Percentiles rank a stretch among this genome's conserved stretches.
Conservation (phyloP, 2,797 vertebrate species). For the Diplodus sargus region DNA sequence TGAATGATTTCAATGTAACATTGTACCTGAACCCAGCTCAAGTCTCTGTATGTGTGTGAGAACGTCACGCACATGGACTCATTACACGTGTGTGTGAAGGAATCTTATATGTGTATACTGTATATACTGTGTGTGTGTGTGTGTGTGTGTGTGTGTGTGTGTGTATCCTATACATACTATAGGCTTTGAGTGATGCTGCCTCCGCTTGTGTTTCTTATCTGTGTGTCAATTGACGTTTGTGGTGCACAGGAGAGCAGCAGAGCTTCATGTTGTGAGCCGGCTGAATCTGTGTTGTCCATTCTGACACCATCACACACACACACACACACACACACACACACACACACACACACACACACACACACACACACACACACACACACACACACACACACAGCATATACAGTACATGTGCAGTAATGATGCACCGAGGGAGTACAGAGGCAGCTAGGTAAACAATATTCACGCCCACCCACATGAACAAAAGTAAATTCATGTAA, state of each 20-base stretch:
- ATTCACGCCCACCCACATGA: conserved; percentile 58
- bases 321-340: neutral
- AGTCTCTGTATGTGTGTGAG: neutral
- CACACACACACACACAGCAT: neutral
- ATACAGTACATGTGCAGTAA: conserved; percentile 50
- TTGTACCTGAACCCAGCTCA: neutral
- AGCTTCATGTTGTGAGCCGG: conserved; percentile 26
- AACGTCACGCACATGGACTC: neutral
- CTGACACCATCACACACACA: neutral
- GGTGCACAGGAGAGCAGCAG: conserved; percentile 25
- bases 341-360: neutral
- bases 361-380: no score
- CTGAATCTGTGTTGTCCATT: conserved; percentile 38
- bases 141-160: neutral
- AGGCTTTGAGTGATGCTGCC: neutral
- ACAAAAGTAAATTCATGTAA: conserved; percentile 51
- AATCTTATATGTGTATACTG: neutral
- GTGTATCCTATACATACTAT: neutral
- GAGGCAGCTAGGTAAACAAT: conserved; percentile 56
- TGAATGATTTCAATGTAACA: neutral
- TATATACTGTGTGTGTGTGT: conserved; percentile 1
- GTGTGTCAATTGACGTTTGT: conserved; percentile 23
- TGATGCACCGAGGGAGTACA: conserved; percentile 62
- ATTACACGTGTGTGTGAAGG: neutral
- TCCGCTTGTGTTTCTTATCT: conserved; percentile 7